Conservation (phyloP, 1,140 invertebrate genomes). For the Drosophila ogumai region DNA sequence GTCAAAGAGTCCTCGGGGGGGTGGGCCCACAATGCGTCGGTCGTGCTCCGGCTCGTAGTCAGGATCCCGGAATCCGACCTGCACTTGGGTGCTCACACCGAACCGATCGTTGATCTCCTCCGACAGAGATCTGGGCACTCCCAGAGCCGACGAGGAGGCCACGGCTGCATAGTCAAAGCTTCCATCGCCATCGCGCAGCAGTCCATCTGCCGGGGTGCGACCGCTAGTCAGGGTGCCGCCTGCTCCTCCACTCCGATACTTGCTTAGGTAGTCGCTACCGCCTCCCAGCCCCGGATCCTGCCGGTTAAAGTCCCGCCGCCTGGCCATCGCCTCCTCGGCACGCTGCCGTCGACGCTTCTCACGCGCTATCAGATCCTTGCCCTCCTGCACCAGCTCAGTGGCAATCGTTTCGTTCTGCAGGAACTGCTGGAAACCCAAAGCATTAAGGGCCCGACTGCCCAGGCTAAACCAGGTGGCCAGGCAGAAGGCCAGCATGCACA, state of each 20-base stretch:
- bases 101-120: slow-evolving; percentile 88
- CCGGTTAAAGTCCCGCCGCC: slow-evolving; percentile 89
- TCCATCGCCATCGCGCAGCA: slow-evolving; percentile 84
- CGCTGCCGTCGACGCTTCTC: slow-evolving; percentile 93
- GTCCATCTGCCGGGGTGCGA: slow-evolving; percentile 72
- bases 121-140: slow-evolving; percentile 84
- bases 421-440: slow-evolving; percentile 98
- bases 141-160: slow-evolving; percentile 62
- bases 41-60: slow-evolving; percentile 84
- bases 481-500: slow-evolving; percentile 97
- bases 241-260: slow-evolving; percentile 85
- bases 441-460: slow-evolving; percentile 94
- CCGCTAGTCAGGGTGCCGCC: slow-evolving; percentile 15
- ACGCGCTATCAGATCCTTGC: slow-evolving; percentile 94
- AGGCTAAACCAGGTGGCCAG: slow-evolving; percentile 97
- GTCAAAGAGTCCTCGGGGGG: slow-evolving; percentile 93
- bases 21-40: slow-evolving; percentile 86
- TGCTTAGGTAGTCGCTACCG: slow-evolving; percentile 82
- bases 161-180: slow-evolving; percentile 67
- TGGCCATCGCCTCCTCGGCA: slow-evolving; percentile 90
- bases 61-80: slow-evolving; percentile 80
- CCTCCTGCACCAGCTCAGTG: slow-evolving; percentile 96
- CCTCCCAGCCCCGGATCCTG: slow-evolving; percentile 86
- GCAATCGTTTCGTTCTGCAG: slow-evolving; percentile 97
- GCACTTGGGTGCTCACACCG: slow-evolving; percentile 87